Percentiles rank a stretch among this genome's conserved stretches.
Evolutionary conservation across 2,113 vertebrate species (phyloP).

Genomic region (Sinocyclocheilus anshuiensis): DNA sequence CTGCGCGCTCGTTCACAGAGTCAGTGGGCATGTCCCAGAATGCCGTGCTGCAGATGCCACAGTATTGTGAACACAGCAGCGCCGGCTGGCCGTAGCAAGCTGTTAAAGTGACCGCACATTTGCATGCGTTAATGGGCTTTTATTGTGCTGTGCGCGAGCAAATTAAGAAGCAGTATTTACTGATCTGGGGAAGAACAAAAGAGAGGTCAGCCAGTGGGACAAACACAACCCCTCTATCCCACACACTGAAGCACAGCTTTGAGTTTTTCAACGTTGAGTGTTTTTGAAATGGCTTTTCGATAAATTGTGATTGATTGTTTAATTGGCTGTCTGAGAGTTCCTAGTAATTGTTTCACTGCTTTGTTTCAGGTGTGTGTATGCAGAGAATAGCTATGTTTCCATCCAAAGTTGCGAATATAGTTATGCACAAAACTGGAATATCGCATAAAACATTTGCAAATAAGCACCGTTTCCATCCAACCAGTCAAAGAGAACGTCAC

Average conservation of each 20-base stretch:
- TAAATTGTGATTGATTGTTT: slow-evolving; percentile 32
- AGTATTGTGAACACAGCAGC: slow-evolving; percentile 3
- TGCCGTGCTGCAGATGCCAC: slow-evolving; percentile 37
- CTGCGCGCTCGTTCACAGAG: slow-evolving; percentile 2
- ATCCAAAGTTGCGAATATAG: no score
- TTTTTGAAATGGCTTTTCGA: background rate
- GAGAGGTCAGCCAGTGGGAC: slow-evolving; percentile 28
- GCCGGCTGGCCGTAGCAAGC: background rate
- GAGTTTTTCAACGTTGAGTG: background rate
- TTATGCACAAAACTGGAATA: no score
- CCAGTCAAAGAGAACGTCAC: no score
- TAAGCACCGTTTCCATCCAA: no score
- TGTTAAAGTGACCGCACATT: slow-evolving; percentile 46
- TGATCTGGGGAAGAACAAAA: slow-evolving; percentile 30
- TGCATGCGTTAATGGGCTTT: slow-evolving; percentile 50
- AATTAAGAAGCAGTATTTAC: slow-evolving; percentile 43
- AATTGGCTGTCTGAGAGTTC: slow-evolving; percentile 11
- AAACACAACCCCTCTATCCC: slow-evolving; percentile 18
- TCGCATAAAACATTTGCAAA: no score
- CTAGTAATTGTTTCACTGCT: slow-evolving; percentile 1
- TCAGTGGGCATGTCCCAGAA: background rate
- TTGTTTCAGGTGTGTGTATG: slow-evolving; percentile 15
- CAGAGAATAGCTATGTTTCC: background rate
- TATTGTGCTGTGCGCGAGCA: background rate
- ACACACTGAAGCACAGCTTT: background rate